phyloP scores from a whole-genome alignment of 2,113 vertebrate species.

The Cyphomyrus plagiostoma region DNA sequence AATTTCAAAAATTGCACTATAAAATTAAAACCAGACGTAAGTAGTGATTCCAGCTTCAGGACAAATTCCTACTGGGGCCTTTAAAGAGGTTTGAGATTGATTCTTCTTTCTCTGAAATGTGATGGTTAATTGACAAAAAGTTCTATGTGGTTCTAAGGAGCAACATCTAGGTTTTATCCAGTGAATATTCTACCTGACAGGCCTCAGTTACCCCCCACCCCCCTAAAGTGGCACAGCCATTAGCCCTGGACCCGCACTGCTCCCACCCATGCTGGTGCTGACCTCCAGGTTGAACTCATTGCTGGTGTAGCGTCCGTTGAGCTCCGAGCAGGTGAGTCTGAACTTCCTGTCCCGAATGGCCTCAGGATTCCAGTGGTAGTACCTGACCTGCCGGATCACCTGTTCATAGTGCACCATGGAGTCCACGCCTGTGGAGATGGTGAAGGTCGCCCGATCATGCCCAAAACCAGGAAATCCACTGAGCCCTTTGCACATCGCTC shows the following conservation, averaged over 20 bases:
- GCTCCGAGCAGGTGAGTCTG: constrained; percentile 86
- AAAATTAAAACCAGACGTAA: neutral
- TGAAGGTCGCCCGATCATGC: neutral
- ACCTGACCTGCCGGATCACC: constrained; percentile 75
- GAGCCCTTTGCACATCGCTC: neutral
- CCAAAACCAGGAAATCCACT: neutral
- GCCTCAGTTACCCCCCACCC: neutral
- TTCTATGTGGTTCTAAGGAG: neutral
- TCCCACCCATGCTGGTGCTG: constrained; percentile 28
- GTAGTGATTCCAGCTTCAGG: neutral
- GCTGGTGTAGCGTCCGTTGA: constrained; percentile 92
- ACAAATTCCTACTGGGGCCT: neutral
- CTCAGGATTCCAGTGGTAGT: constrained; percentile 66
- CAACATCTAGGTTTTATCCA: neutral
- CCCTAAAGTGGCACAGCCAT: neutral
- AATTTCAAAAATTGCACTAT: neutral
- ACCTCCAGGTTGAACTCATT: constrained; percentile 91
- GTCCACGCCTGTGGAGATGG: constrained; percentile 72
- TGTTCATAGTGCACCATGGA: constrained; percentile 86
- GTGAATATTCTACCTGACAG: neutral
- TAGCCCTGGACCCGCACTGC: neutral
- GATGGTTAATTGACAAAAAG: neutral
- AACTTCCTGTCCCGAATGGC: constrained; percentile 69
- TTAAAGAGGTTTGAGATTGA: neutral
- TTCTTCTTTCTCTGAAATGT: neutral